phyloP scores from a whole-genome alignment of 2,797 vertebrate species.

The Brachyrhaphis roseni region DNA sequence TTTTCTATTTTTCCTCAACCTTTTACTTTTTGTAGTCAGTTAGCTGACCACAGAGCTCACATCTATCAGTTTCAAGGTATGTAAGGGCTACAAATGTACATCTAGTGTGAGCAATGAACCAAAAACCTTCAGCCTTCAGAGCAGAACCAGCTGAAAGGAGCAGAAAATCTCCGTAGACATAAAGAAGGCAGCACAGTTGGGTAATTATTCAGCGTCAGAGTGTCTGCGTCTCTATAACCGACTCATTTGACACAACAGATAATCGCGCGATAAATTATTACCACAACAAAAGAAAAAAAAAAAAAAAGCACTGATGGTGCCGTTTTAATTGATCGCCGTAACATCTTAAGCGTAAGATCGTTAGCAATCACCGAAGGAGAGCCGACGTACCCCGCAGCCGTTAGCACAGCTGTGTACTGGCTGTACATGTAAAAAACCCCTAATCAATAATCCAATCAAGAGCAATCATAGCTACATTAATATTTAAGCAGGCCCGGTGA shows the following conservation, averaged over 20 bases:
- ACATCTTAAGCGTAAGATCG: not conserved
- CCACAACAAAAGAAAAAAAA: too few species aligned
- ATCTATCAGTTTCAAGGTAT: not conserved
- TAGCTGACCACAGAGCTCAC: not conserved
- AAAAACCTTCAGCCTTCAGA: not conserved
- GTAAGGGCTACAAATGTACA: not conserved
- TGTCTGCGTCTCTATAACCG: not conserved
- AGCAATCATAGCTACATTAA: constrained; percentile 27
- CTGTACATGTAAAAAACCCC: constrained; percentile 1
- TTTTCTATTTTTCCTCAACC: too few species aligned
- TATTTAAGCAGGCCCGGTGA: constrained; percentile 37
- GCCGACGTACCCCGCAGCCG: not conserved
- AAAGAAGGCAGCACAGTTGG: not conserved
- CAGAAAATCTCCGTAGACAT: not conserved
- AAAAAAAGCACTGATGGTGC: not conserved
- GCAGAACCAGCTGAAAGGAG: not conserved
- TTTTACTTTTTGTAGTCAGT: not conserved
- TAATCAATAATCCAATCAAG: constrained; percentile 48
- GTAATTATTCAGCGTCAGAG: not conserved
- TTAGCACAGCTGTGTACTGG: constrained; percentile 9
- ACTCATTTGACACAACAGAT: not conserved
- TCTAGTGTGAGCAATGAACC: too few species aligned
- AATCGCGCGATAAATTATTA: not conserved
- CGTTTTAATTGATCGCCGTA: not conserved
- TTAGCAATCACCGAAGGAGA: constrained; percentile 2